Evolutionary conservation across 2,888 invertebrate species (phyloP), one percentile per base, ranked within the genome.

Genomic region (Drosophila testacea): DNA sequence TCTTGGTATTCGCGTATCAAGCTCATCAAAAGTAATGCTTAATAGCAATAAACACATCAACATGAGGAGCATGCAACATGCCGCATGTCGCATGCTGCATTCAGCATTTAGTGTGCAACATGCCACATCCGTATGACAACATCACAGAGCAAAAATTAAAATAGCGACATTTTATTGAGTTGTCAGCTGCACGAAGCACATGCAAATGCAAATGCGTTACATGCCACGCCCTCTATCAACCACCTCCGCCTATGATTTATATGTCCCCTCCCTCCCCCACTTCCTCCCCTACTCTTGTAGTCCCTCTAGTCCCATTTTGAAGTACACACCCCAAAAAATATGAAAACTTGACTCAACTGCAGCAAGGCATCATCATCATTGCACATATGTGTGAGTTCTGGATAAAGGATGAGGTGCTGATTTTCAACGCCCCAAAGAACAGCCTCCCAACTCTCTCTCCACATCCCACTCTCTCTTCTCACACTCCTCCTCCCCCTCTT

Each of bases 111-210:
- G 54, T 54, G 54, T 62, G 69, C 64, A 67, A 63, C 72, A 46
- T 46, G 54, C 73, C 79, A 72, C 74, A 77, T 84, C 79, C 79
- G 79, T 68, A 68, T 70, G 77, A 65, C 68, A 57, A 77, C 83
- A 86, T 77, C 84, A 77, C 66, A 70, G 77, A 62, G 48, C 62
- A 39, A 81, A 36, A 34, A 32, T 42, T 73, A 71, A 88, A 83
- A 86, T 74, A 71, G 83, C 87, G 87, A 83, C 83, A 83, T 84
- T 84, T 84, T 84, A 84, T 84, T 84, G 84, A 84, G 88, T 83
- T 84, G 83, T 84, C 83, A 84, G 89, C 76, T 86, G 84, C 76
- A 68, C 50, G 68, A 74, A 83, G 63, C 64, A 79, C 77, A 82
- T 79, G 78, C 73, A 76, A 64, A 78, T 81, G 39, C 55, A 55